phyloP scores from a whole-genome alignment of 2,113 vertebrate genomes.

The Poicephalus gulielmi region DNA sequence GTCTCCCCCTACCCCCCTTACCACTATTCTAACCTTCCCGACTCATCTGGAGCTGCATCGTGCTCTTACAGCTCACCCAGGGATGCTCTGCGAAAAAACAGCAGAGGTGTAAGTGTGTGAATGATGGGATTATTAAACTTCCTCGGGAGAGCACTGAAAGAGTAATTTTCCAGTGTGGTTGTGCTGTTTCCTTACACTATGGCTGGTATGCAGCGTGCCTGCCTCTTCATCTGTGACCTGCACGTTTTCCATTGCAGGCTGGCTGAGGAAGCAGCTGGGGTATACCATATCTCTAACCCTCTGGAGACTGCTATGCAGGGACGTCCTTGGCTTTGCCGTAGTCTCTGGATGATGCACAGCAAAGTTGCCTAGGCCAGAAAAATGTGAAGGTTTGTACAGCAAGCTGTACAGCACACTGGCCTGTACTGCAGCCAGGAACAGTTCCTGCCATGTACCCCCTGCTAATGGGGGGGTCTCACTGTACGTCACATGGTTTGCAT shows the following conservation, averaged over 20 bases:
- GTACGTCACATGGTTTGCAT: rapidly evolving
- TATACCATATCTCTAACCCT: not conserved
- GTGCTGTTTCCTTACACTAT: not conserved
- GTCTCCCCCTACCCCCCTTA: not conserved
- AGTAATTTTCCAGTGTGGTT: not conserved
- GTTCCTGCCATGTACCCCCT: rapidly evolving
- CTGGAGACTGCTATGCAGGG: not conserved
- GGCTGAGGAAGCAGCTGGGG: constrained; percentile 39
- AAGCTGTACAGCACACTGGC: rapidly evolving
- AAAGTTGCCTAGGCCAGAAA: not conserved
- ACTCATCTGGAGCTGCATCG: not conserved
- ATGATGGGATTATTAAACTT: constrained; percentile 47
- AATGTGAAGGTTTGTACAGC: not conserved
- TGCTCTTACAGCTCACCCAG: not conserved
- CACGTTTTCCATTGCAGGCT: not conserved
- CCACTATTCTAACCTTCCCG: not conserved
- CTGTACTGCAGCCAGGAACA: not conserved
- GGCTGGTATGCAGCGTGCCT: not conserved
- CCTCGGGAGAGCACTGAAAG: not conserved
- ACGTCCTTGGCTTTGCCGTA: not conserved
- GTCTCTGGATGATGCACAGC: not conserved
- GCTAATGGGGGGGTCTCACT: rapidly evolving
- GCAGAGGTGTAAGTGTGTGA: not conserved
- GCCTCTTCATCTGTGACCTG: constrained; percentile 32
- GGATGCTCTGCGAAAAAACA: not conserved